Evolutionary conservation across 2,888 invertebrate species (phyloP).

Genomic region (Epistrophe grossulariae): DNA sequence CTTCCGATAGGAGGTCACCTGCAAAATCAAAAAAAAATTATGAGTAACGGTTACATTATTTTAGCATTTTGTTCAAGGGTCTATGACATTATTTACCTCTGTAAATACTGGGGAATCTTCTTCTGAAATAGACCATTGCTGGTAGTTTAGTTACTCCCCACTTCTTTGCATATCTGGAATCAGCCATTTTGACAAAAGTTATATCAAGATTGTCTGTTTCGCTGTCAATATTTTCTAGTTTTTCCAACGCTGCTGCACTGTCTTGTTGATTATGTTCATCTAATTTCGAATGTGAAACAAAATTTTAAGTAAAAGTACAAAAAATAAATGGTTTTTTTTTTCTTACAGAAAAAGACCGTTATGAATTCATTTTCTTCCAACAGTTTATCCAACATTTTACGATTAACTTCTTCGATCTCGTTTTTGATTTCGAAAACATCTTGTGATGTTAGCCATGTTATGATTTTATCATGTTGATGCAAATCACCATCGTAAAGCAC

Average conservation of each 20-base stretch:
- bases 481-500: slow-evolving; percentile 95
- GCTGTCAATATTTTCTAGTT: slow-evolving; percentile 96
- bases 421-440: slow-evolving; percentile 98
- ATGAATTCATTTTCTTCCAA: slow-evolving; percentile 97
- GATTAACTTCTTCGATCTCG: slow-evolving; percentile 98
- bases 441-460: slow-evolving; percentile 96
- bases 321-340: neutral
- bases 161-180: slow-evolving; percentile 94
- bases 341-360: slow-evolving; percentile 97
- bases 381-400: slow-evolving; percentile 97
- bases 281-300: slow-evolving; percentile 80
- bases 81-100: no score
- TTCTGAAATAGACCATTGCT: slow-evolving; percentile 95
- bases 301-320: slow-evolving; percentile 75
- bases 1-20: slow-evolving; percentile 93
- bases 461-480: slow-evolving; percentile 92
- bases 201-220: slow-evolving; percentile 97
- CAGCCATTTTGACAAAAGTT: slow-evolving; percentile 97
- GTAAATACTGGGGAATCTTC: slow-evolving; percentile 96
- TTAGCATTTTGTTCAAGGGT: no score
- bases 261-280: slow-evolving; percentile 92
- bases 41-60: neutral
- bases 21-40: slow-evolving; percentile 66
- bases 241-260: slow-evolving; percentile 92
- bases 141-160: slow-evolving; percentile 97